Base-by-base conservation (phyloP, 2,113 vertebrate genomes). In the Reinhardtius hippoglossoides region DNA sequence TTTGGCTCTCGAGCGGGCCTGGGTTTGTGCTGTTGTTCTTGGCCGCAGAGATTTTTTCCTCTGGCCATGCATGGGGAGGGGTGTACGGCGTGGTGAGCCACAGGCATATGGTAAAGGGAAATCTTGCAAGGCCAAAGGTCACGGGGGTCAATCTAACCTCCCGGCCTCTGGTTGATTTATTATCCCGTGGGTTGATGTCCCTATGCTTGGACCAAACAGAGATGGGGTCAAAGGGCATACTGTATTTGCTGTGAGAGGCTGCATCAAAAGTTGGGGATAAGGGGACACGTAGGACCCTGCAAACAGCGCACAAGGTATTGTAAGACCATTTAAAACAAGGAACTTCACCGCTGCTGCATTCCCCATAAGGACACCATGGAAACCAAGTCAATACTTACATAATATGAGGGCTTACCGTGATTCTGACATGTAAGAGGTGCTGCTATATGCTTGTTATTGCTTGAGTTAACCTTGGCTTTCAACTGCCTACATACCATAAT, bases 131-230 rank as follows among this genome's bases (percentile, higher is more conserved):
- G 85, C 42, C 78, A 84, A 79, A 84, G 88, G 87, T 90, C 80
- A 80, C 26, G 0, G 24, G 74, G 92, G 91, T 91, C 84, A 81
- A 74, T 71, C 87, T 92, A 87, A 87, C 83, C 89, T 86, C 80
- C 54, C n/a, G 80, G 74, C 86, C 85, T 84, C 35, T 69, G 74
- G 77, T 77, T 87, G 83, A 89, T 93, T 90, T 89, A 88, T 88
- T 71, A 89, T 91, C 88, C 80, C 77, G 40, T 27, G 82, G 46
- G 83, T 78, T 76, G 78, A 88, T 89, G 83, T 84, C 20, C 44
- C 80, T 40, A 55, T 69, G 48, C 62, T 84, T 10, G 18, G 82
- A 80, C 86, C 60, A 74, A 85, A 85, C 58, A 85, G 74, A 72
- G 65, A 16, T 63, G 31, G 37, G 86, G 85, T 88, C 85, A 88